These are phyloP conservation scores for Porites lutea DNA, from an alignment of 64 coral and sea anemone species.

Conservation along the genomic window DNA sequence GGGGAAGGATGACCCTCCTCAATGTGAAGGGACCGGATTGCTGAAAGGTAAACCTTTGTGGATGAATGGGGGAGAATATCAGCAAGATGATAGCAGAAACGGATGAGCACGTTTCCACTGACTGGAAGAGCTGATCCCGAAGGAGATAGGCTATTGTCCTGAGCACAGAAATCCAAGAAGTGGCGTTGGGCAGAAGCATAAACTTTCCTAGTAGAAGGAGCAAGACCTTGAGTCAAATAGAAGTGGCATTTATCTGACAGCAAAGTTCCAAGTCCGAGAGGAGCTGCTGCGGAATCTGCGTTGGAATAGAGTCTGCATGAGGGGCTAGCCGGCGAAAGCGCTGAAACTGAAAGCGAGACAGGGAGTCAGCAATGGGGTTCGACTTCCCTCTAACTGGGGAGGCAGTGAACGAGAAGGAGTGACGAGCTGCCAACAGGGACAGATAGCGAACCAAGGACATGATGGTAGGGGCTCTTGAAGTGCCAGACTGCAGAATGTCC, in stretches of 20 bases:
- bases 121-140: too few species aligned
- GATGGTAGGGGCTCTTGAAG: conserved; percentile 6
- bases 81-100: too few species aligned
- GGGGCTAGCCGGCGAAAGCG: too few species aligned
- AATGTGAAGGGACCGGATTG: background rate
- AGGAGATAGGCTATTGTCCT: too few species aligned
- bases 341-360: background rate
- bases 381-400: background rate
- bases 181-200: background rate
- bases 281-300: too few species aligned
- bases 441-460: conserved; percentile 19
- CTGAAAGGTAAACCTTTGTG: background rate
- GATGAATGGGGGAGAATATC: too few species aligned
- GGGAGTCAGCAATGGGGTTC: background rate
- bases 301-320: too few species aligned
- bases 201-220: background rate
- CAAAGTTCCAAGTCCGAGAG: too few species aligned
- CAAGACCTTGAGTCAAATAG: background rate
- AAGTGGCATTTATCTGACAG: too few species aligned
- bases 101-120: too few species aligned
- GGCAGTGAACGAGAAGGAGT: conserved; percentile 5
- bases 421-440: background rate
- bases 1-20: background rate
- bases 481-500: conserved; percentile 8
- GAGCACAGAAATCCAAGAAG: too few species aligned